Base-by-base conservation (phyloP, 2,888 invertebrate species). In the Epinotia bilunana region DNA sequence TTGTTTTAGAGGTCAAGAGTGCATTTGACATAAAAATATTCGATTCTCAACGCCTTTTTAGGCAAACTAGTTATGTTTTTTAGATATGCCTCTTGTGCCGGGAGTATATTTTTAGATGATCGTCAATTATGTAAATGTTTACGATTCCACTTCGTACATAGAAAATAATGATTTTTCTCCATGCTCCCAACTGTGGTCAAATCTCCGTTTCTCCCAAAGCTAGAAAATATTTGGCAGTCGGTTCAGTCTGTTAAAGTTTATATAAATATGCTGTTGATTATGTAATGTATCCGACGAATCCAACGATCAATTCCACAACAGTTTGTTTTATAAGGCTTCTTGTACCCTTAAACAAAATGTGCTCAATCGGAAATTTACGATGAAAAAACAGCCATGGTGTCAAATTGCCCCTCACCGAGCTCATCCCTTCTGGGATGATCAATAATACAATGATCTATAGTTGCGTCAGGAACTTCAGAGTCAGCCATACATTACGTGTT, bases 261-360 rank as follows among this genome's bases (percentile, higher is more conserved):
- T 39, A 18, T 20, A 13, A 62, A 18, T 18, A 68, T 68, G 61
- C 63, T 49, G 11, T 23, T 43, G 16, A 57, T 49, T 49, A 11
- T 62, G 33, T 70, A 61, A 39, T 58, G 63, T 69, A 67, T 60
- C 64, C 20, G 60, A 43, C 12, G 58, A 53, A 67, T 49, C 60
- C 12, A 49, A 43, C n/a, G 58, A 58, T 60, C 64, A 23, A 39
- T 65, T 74, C 64, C 64, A 23, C 53, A 61, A 65, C 60, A 43
- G 70, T 74, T 63, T 46, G 6, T n/a, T 12, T 58, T 71, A 33
- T 60, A 71, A 60, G 74, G 74, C 74, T 74, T 74, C 74, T 13
- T 65, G 9, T 39, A 64, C 60, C 70, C 74, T 61, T 64, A 39
- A 49, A 63, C 23, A 60, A 73, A 60, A 72, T 13, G 28, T 57